Evolutionary conservation across 2,797 vertebrate genomes (phyloP).

Genomic region (Pangasius mekongensis): DNA sequence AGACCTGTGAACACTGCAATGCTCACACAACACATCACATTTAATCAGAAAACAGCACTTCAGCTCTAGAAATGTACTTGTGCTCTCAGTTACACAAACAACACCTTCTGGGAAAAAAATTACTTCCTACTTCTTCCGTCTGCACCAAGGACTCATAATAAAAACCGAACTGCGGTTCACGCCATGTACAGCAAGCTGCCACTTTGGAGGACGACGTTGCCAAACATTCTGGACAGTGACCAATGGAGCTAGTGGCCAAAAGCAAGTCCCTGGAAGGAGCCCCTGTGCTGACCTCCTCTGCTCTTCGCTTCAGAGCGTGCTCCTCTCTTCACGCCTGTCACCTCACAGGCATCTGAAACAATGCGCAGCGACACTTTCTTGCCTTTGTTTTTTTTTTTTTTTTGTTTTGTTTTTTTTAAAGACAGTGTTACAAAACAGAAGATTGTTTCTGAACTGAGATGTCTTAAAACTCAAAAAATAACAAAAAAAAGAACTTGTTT

Average conservation of each 20-base stretch:
- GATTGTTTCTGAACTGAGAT: conserved; percentile 67
- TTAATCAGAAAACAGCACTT: conserved; percentile 17
- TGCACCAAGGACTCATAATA: conserved; percentile 39
- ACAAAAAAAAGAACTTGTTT: conserved; percentile 64
- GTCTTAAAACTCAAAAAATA: conserved; percentile 69
- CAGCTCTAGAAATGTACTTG: conserved; percentile 8
- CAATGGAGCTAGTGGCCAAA: conserved; percentile 50
- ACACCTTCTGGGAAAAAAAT: background rate
- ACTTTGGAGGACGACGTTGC: conserved; percentile 69
- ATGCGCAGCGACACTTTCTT: conserved; percentile 84
- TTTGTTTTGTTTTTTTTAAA: too few relatives aligned
- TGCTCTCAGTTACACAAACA: conserved; percentile 9
- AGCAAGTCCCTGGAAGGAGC: conserved; percentile 59
- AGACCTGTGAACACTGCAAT: conserved; percentile 52
- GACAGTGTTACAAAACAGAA: conserved; percentile 67
- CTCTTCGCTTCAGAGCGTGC: conserved; percentile 74
- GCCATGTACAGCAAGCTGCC: conserved; percentile 66
- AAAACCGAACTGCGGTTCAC: conserved; percentile 55
- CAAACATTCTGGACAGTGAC: conserved; percentile 69
- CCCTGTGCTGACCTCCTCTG: conserved; percentile 66
- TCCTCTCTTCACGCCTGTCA: conserved; percentile 71
- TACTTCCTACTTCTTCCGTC: conserved; percentile 27
- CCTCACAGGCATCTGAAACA: conserved; percentile 69
- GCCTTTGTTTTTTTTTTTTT: conserved; percentile 73
- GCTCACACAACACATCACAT: conserved; percentile 47